Evolutionary conservation across 1,140 invertebrate species (phyloP), one percentile per base, ranked within the genome.

Genomic region (Drosophila insularis): DNA sequence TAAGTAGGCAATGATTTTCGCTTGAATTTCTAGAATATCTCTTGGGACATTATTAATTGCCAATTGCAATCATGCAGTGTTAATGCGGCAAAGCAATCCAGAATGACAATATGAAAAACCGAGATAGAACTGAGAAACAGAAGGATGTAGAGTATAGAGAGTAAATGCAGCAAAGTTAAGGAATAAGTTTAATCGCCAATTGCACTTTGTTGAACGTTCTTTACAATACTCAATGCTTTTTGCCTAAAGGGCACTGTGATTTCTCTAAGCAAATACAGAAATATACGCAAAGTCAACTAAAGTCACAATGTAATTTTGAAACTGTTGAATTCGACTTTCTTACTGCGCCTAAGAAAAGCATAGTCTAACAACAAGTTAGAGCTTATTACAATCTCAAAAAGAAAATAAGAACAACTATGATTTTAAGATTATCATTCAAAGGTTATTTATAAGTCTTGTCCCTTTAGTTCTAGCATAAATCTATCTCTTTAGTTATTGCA

Each of bases 11-110:
- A 80, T 55, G 64, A 59, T 68, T 76, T 69, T 63, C 43, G 21
- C 27, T 35, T 46, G 43, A 50, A 70, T 62, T 68, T 71, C 40
- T 70, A 23, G 56, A 32, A 31, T 53, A 59, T 60, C 46, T 56
- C 64, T 21, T 50, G 43, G 63, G 59, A 21, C 68, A 63, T 75
- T 84, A 82, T 82, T 82, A 82, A 82, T 85, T 82, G 81, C 64
- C 72, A 58, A 80, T 85, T 69, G 65, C 61, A 61, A 21, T 73
- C 74, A 74, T 74, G 72, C 72, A 67, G 43, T 50, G 43, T 50
- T 50, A 50, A 50, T 50, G 43, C 43, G 17, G 17, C 43, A 50
- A 50, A 21, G 17, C 43, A 50, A 50, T 21, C 17, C 17, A 50
- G 21, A 50, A 4, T 50, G 43, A 55, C 71, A 56, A 21, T 37